Conservation (phyloP, 2,797 vertebrate species). For the Mormyrus hasselquistii region DNA sequence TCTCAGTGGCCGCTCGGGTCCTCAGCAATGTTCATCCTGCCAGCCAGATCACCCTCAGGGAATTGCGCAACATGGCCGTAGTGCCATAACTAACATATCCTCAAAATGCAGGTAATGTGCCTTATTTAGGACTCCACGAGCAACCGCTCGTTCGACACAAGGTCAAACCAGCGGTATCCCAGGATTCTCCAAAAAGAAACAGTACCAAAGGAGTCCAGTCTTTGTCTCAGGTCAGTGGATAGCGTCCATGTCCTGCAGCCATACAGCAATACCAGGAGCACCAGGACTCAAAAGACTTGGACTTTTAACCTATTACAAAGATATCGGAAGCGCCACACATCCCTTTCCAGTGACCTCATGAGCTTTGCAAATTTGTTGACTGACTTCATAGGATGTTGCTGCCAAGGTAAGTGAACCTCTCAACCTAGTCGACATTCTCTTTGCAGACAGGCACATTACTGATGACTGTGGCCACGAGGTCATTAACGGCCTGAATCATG, state of each 20-base stretch:
- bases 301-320: background rate
- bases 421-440: background rate
- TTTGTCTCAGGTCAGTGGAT: background rate
- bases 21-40: too few species aligned
- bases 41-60: too few species aligned
- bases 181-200: background rate
- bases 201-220: background rate
- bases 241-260: background rate
- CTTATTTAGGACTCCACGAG: background rate
- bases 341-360: background rate
- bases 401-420: background rate
- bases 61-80: too few species aligned
- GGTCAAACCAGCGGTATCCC: background rate
- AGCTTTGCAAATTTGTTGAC: background rate
- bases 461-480: background rate
- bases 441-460: background rate
- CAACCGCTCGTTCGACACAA: background rate
- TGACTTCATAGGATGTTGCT: background rate
- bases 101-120: background rate
- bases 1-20: too few species aligned
- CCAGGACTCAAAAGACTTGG: background rate
- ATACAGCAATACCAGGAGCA: background rate
- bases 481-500: background rate
- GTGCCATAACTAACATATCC: background rate
- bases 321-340: background rate